A percentile compares a stretch with the other conserved stretches of the same genome.
These are phyloP conservation scores for Hanleya hanleyi DNA, from an alignment of 2,888 invertebrate genomes.

Conservation along the genomic window DNA sequence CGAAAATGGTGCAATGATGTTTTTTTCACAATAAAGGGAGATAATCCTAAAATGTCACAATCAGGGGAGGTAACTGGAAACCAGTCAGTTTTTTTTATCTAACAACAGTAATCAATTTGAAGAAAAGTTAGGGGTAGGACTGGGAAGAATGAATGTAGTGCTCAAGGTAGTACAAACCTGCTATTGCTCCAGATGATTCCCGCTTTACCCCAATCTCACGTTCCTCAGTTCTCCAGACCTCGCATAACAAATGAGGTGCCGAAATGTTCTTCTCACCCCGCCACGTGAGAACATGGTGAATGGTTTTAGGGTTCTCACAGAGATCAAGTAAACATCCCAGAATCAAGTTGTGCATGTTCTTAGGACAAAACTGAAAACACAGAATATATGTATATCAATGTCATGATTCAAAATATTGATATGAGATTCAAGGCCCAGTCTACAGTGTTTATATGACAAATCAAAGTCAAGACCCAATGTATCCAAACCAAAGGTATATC, in stretches of 20 bases:
- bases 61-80: too few relatives aligned
- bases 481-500: neutral
- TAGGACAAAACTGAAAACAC: slow-evolving; percentile 63
- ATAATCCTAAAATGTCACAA: too few relatives aligned
- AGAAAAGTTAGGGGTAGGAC: too few relatives aligned
- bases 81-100: too few relatives aligned
- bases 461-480: too few relatives aligned
- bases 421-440: neutral
- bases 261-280: slow-evolving; percentile 64
- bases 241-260: slow-evolving; percentile 71
- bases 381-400: neutral
- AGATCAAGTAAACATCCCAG: slow-evolving; percentile 72
- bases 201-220: slow-evolving; percentile 66
- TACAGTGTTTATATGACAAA: too few relatives aligned
- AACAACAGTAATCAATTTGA: too few relatives aligned
- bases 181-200: slow-evolving; percentile 61
- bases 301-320: slow-evolving; percentile 71
- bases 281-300: slow-evolving; percentile 71
- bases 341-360: slow-evolving; percentile 70
- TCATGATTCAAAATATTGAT: neutral
- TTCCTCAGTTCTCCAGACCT: slow-evolving; percentile 72
- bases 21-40: too few relatives aligned
- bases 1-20: too few relatives aligned
- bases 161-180: too few relatives aligned
- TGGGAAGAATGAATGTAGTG: too few relatives aligned